A percentile compares a stretch with the other conserved stretches of the same genome.
Conservation (phyloP, 2,113 vertebrate species). For the Sinocyclocheilus anophthalmus region DNA sequence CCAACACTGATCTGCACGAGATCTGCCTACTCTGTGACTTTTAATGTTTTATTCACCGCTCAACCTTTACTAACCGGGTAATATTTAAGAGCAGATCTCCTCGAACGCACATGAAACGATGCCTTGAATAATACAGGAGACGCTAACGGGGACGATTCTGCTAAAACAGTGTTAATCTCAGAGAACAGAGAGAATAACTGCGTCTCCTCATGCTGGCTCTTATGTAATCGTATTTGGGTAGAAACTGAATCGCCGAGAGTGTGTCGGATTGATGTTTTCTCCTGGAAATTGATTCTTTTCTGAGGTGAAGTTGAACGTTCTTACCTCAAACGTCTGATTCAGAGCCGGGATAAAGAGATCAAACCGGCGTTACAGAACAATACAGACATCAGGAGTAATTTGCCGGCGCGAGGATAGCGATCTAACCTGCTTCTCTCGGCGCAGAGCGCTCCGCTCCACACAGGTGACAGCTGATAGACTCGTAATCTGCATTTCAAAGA, state of each 20-base stretch:
- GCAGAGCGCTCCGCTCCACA: slow-evolving; percentile 50
- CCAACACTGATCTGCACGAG: background rate
- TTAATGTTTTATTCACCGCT: slow-evolving; percentile 2
- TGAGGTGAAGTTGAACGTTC: slow-evolving; percentile 45
- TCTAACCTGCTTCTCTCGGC: slow-evolving; percentile 65
- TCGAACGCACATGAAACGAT: background rate
- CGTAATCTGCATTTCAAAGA: slow-evolving; percentile 76
- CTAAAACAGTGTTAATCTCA: background rate
- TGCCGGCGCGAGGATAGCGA: slow-evolving; percentile 67
- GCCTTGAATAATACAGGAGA: slow-evolving; percentile 11
- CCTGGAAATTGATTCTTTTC: slow-evolving; percentile 36
- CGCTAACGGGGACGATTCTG: background rate
- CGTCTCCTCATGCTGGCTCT: background rate
- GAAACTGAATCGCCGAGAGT: background rate
- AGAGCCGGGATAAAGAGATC: slow-evolving; percentile 71
- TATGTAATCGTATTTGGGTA: slow-evolving; percentile 14
- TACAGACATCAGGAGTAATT: slow-evolving; percentile 73
- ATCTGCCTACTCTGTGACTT: background rate
- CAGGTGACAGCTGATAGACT: slow-evolving; percentile 74
- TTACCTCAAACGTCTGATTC: slow-evolving; percentile 54
- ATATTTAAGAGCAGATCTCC: slow-evolving; percentile 7
- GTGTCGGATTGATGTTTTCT: slow-evolving; percentile 20
- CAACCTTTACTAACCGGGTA: background rate
- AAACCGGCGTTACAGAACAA: slow-evolving; percentile 69
- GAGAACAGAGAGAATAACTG: background rate